Conservation (phyloP, 1,140 invertebrate genomes). For the Tyrophagus putrescentiae region DNA sequence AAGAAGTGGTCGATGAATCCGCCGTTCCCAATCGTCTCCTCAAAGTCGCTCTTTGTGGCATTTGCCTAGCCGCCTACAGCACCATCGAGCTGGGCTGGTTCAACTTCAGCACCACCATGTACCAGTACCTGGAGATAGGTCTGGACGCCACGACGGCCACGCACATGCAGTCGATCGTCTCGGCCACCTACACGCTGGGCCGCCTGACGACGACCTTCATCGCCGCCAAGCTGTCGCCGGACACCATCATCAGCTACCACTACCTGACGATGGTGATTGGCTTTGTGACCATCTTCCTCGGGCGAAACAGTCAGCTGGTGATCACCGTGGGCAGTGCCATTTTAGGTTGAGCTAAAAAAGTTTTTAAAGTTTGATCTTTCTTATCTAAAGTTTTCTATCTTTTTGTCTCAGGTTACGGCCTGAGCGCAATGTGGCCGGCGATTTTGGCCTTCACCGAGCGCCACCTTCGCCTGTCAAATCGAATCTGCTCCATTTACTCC, state of each 20-base stretch:
- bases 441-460: background rate
- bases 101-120: background rate
- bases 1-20: background rate
- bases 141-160: background rate
- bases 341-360: too few relatives aligned
- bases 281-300: background rate
- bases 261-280: background rate
- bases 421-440: constrained; percentile 1
- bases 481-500: constrained; percentile 4
- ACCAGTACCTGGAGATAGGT: background rate
- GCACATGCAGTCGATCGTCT: background rate
- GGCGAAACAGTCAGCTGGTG: background rate
- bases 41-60: background rate
- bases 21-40: background rate
- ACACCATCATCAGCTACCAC: constrained; percentile 4
- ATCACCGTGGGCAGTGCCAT: too few relatives aligned
- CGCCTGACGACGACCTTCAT: background rate
- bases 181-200: background rate
- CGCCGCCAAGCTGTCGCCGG: background rate
- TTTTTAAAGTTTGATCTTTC: too few relatives aligned
- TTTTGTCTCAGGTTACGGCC: constrained; percentile 9
- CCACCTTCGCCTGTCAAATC: background rate
- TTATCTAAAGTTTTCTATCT: too few relatives aligned
- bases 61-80: constrained; percentile 2
- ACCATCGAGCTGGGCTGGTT: background rate